Evolutionary conservation across 2,888 invertebrate species (phyloP).

Genomic region (Parapristionchus giblindavisi): DNA sequence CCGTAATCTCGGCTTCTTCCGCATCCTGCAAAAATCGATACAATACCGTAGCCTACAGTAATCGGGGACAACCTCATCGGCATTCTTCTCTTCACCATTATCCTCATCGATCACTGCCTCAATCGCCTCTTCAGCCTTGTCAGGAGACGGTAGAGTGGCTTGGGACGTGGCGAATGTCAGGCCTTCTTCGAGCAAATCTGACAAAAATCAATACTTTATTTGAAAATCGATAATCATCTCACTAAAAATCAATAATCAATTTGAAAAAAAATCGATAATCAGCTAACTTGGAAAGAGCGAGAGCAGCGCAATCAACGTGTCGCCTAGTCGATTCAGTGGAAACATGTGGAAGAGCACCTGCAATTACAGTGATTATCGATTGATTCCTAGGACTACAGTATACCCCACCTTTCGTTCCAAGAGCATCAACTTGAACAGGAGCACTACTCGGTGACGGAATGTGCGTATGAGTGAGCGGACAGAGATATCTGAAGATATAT

Average conservation of each 20-base stretch:
- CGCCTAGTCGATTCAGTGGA: conserved; percentile 88
- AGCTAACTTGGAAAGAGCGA: conserved; percentile 83
- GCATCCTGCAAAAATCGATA: background rate
- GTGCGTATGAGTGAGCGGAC: conserved; percentile 82
- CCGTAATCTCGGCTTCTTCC: background rate
- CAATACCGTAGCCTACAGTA: too few species aligned
- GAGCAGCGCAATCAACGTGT: conserved; percentile 84
- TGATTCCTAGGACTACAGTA: too few species aligned
- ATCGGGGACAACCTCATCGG: conserved; percentile 38
- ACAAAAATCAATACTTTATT: conserved; percentile 18
- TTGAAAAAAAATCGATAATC: background rate
- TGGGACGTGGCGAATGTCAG: conserved; percentile 45
- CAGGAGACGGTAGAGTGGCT: background rate
- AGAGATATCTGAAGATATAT: conserved; percentile 79
- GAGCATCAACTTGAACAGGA: conserved; percentile 89
- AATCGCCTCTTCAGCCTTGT: conserved; percentile 15
- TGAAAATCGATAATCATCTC: background rate
- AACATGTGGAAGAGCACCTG: conserved; percentile 90
- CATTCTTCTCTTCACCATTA: conserved; percentile 39
- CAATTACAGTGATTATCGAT: too few species aligned
- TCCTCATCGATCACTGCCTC: conserved; percentile 19
- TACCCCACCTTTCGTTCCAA: conserved; percentile 80
- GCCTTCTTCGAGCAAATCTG: conserved; percentile 66
- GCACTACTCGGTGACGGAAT: conserved; percentile 89
- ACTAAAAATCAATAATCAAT: background rate